Conservation (phyloP, 2,888 invertebrate species). For the Trichopoda pennipes region DNA sequence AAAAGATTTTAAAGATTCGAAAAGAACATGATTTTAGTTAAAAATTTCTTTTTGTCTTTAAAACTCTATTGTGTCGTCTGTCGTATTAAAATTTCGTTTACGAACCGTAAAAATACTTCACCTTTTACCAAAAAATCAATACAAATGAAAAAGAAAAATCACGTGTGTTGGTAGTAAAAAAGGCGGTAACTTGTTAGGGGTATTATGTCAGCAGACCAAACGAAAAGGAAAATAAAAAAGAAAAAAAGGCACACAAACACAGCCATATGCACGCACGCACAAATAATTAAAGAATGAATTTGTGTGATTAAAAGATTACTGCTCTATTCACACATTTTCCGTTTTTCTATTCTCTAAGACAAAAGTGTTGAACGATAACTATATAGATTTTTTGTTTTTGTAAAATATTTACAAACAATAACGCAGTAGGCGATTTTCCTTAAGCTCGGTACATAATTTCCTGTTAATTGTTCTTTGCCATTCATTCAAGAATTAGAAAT, state of each 20-base stretch:
- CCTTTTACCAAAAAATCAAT: slow-evolving; percentile 24
- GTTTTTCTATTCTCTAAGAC: neutral
- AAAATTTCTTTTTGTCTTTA: slow-evolving; percentile 8
- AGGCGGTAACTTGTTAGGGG: slow-evolving; percentile 68
- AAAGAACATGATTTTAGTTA: slow-evolving; percentile 16
- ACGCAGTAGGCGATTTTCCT: slow-evolving; percentile 47
- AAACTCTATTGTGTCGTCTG: slow-evolving; percentile 34
- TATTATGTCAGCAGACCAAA: slow-evolving; percentile 62
- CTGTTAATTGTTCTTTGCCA: slow-evolving; percentile 48
- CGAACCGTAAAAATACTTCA: slow-evolving; percentile 50
- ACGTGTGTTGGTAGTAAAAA: slow-evolving; percentile 46
- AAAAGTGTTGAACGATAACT: slow-evolving; percentile 50
- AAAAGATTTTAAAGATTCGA: slow-evolving; percentile 48
- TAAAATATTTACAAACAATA: slow-evolving; percentile 55
- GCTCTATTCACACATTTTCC: slow-evolving; percentile 51
- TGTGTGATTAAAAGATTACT: slow-evolving; percentile 25
- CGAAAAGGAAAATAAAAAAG: slow-evolving; percentile 21
- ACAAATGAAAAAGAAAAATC: slow-evolving; percentile 27
- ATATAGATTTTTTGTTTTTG: slow-evolving; percentile 30
- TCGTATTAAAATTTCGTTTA: slow-evolving; percentile 46
- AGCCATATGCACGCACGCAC: neutral
- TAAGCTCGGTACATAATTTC: slow-evolving; percentile 41
- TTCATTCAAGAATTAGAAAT: slow-evolving; percentile 47
- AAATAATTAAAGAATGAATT: neutral
- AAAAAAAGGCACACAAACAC: neutral